Evolutionary conservation across 2,888 invertebrate genomes (phyloP), one percentile per base, ranked within the genome.

Genomic region (Pristionchus arcanus): DNA sequence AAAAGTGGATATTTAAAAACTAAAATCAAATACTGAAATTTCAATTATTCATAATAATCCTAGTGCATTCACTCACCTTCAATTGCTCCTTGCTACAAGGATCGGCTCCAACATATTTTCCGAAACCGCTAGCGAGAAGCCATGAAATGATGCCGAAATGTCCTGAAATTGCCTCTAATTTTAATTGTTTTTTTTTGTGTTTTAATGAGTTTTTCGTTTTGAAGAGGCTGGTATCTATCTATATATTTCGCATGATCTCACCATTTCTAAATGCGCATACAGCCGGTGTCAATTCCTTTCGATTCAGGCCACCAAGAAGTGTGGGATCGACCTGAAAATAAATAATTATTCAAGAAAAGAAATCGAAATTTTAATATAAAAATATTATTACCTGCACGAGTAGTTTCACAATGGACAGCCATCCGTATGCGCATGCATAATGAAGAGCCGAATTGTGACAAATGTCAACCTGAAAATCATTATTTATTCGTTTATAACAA

Each of bases 401-500:
- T 15, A 96, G 91, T 91, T 96, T 95, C 59, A 96, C 93, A 90
- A 95, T 95, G 92, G 95, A 96, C 92, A 96, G 95, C 96, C 96
- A 96, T 34, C 96, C 96, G 93, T 96, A 96, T 0, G 96, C 94
- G n/a, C 96, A 96, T 2, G 96, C 96, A 93, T 96, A 96, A 94
- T 96, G 96, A 2, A 96, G 95, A 1, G 96, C 92, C 0, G 96
- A 95, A 93, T 96, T 96, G 63, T 96, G 96, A 25, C 96, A 96
- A 53, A 95, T 95, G 92, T 96, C 96, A 0, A 94, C 94, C 91
- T 91, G 89, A 3, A 85, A 84, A 49, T 53, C 11, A 21, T 37
- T 37, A 2, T 37, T 34, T 5, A 15, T 49, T 49, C 42, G 4
- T 49, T 49, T 9, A 49, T 0, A 49, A 49, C 9, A 9, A 49